Percentiles rank a stretch among this genome's conserved stretches.
phyloP scores from a whole-genome alignment of 2,113 vertebrate species.

The Nannospalax galili region DNA sequence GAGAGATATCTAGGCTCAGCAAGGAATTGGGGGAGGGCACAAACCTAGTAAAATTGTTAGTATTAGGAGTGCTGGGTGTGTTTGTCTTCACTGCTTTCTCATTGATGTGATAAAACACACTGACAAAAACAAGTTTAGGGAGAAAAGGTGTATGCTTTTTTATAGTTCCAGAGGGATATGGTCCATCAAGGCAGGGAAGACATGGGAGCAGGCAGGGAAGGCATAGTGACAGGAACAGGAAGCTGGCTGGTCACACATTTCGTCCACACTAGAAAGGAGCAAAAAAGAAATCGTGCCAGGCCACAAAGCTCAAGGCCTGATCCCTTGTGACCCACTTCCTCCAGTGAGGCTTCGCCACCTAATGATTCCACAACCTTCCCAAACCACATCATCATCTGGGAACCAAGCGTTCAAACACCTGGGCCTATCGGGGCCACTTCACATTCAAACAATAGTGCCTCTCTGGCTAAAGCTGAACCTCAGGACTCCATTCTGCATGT shows the following conservation, averaged over 20 bases:
- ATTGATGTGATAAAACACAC: background rate
- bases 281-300: background rate
- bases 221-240: background rate
- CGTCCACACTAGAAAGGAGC: background rate
- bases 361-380: background rate
- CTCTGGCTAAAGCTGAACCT: background rate
- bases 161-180: background rate
- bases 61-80: background rate
- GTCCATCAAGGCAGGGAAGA: background rate
- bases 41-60: background rate
- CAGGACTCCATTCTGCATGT: background rate
- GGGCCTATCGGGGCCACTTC: background rate
- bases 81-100: background rate
- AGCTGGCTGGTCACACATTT: background rate
- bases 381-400: background rate
- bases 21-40: fast-evolving
- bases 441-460: background rate
- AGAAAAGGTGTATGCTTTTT: background rate
- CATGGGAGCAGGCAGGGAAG: background rate
- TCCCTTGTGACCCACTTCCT: background rate
- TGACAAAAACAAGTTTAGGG: background rate
- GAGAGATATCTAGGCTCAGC: fast-evolving
- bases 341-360: background rate
- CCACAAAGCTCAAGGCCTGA: background rate
- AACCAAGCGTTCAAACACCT: background rate